A percentile compares a stretch with the other conserved stretches of the same genome.
Conservation (phyloP, 2,113 vertebrate genomes). For the Forbesichthys papilliferus region DNA sequence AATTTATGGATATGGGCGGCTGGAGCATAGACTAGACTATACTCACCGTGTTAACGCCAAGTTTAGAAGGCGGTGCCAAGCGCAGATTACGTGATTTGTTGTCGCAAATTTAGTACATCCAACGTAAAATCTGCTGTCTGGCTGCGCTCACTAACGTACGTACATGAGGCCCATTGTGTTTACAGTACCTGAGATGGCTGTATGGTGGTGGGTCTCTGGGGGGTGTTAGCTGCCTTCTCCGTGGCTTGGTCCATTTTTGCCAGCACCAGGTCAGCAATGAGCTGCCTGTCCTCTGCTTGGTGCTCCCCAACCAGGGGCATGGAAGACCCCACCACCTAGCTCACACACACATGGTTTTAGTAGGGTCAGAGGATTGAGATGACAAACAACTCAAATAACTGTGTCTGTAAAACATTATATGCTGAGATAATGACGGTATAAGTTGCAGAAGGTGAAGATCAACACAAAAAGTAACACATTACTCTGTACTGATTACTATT, state of each 20-base stretch:
- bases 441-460: too few species aligned
- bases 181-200: conserved; percentile 51
- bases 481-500: too few species aligned
- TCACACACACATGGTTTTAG: conserved; percentile 5
- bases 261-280: conserved; percentile 86
- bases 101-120: too few species aligned
- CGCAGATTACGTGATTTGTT: too few species aligned
- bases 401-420: neutral
- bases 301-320: conserved; percentile 94
- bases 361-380: neutral
- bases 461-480: too few species aligned
- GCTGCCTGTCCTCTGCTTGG: conserved; percentile 86
- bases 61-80: too few species aligned
- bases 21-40: too few species aligned
- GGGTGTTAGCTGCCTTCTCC: conserved; percentile 81
- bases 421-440: too few species aligned
- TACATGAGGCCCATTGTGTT: neutral
- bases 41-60: too few species aligned
- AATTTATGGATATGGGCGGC: too few species aligned
- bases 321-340: conserved; percentile 87
- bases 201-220: conserved; percentile 87
- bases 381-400: neutral
- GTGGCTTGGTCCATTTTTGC: conserved; percentile 85
- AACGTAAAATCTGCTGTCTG: too few species aligned
- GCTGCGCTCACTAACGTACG: too few species aligned